phyloP scores from a whole-genome alignment of 2,797 vertebrate species.

The Propithecus perrieri region DNA sequence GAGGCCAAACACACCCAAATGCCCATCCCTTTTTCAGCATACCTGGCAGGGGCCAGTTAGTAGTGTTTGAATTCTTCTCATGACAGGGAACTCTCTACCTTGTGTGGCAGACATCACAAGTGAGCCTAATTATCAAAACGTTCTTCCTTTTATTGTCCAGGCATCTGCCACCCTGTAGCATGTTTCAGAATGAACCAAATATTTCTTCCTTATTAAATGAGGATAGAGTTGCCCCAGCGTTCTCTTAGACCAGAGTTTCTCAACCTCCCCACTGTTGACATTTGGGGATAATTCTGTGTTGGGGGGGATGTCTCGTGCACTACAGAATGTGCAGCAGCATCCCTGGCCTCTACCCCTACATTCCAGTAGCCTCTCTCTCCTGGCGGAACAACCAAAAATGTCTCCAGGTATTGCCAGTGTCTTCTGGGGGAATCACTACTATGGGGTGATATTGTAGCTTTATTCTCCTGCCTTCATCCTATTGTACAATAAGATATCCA shows the following conservation, averaged over 20 bases:
- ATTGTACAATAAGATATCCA: background rate
- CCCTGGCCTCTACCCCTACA: background rate
- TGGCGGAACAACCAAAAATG: background rate
- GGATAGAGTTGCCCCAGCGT: background rate
- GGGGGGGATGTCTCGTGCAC: background rate
- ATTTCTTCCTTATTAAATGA: background rate
- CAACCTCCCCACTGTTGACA: background rate
- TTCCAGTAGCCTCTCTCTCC: background rate
- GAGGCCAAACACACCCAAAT: background rate
- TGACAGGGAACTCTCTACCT: background rate
- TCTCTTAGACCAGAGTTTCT: background rate
- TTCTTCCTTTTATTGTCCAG: background rate
- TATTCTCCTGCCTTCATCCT: background rate
- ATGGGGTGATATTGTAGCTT: background rate
- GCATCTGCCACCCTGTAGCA: background rate
- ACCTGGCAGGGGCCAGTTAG: background rate
- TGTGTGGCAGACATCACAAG: background rate
- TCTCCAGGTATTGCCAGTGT: background rate
- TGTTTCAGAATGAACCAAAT: background rate
- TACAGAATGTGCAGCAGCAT: background rate
- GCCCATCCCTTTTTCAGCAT: background rate
- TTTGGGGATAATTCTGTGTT: background rate
- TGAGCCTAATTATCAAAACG: background rate
- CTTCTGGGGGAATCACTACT: background rate
- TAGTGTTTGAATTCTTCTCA: background rate